These are phyloP conservation scores for Anas platyrhynchos DNA, from an alignment of 2,113 vertebrate genomes.

Conservation along the genomic window DNA sequence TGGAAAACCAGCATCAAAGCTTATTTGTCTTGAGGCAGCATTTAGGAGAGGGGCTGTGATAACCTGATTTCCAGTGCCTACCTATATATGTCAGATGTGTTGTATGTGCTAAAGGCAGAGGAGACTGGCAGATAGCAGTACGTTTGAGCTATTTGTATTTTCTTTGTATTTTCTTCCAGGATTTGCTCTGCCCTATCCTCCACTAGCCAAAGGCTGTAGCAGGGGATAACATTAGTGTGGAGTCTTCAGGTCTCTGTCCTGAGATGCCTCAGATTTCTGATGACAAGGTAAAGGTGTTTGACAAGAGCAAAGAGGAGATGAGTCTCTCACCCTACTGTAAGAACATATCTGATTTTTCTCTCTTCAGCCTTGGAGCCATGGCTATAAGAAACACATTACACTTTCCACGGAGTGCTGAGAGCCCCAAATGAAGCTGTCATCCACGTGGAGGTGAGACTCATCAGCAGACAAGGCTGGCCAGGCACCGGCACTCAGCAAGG, in stretches of 20 bases:
- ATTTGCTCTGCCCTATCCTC: background rate
- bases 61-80: background rate
- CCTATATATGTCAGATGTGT: rapidly evolving
- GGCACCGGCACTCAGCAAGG: background rate
- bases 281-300: background rate
- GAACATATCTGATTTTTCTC: background rate
- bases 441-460: background rate
- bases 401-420: background rate
- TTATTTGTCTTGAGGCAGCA: background rate
- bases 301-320: background rate
- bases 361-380: background rate
- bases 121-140: background rate
- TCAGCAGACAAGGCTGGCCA: background rate
- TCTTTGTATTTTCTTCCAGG: background rate
- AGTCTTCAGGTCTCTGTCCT: background rate
- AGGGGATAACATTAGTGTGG: background rate
- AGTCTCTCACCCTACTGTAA: background rate
- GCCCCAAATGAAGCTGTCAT: background rate
- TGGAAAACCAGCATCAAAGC: background rate
- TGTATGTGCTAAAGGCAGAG: background rate
- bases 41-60: background rate
- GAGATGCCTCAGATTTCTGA: background rate
- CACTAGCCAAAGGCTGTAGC: background rate
- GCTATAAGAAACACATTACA: background rate
- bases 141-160: background rate